These are phyloP conservation scores for Anarhynchus alexandrinus DNA, from an alignment of 2,113 vertebrate species.

Conservation along the genomic window DNA sequence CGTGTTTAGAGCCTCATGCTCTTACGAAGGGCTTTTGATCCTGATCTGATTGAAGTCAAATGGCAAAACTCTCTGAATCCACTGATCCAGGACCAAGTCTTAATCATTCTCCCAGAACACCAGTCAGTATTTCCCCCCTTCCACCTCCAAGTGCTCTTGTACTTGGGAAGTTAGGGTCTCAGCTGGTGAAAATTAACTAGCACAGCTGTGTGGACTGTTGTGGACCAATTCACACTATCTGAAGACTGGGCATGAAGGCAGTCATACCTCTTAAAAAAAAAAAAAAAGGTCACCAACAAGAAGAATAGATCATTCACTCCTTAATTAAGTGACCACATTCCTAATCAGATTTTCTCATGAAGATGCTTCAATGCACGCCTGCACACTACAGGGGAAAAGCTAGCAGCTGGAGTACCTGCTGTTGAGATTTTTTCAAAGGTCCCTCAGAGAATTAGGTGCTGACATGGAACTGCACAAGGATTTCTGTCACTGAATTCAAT, in stretches of 20 bases:
- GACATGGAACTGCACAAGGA: background rate
- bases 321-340: background rate
- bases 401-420: background rate
- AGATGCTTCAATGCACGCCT: background rate
- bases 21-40: background rate
- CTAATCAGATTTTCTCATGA: background rate
- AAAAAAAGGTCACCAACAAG: background rate
- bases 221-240: background rate
- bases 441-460: background rate
- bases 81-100: background rate
- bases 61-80: background rate
- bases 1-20: background rate
- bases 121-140: background rate
- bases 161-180: background rate
- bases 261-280: background rate
- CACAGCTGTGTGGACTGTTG: background rate
- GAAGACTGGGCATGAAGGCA: background rate
- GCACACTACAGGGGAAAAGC: background rate
- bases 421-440: background rate
- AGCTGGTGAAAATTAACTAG: background rate
- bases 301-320: background rate
- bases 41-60: background rate
- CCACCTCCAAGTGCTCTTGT: fast-evolving
- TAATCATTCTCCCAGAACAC: background rate
- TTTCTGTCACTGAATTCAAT: background rate